Evolutionary conservation across 1,140 invertebrate species (phyloP).

Genomic region (Parasteatoda tepidariorum): DNA sequence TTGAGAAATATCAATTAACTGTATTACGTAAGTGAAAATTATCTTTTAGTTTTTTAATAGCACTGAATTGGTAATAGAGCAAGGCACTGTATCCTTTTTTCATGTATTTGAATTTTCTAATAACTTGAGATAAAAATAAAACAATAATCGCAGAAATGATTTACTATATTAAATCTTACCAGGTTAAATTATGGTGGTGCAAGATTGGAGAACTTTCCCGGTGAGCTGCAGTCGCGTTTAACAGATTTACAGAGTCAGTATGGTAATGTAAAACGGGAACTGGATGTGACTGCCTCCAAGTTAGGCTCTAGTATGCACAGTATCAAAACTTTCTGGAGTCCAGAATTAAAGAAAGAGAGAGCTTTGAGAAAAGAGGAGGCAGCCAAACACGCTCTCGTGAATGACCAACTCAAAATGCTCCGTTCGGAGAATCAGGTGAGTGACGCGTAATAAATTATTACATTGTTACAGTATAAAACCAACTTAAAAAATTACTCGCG

Average conservation of each 20-base stretch:
- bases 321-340: conserved; percentile 99
- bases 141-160: too few relatives aligned
- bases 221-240: conserved; percentile 94
- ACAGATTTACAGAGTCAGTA: conserved; percentile 94
- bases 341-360: conserved; percentile 97
- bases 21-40: too few relatives aligned
- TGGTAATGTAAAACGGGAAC: conserved; percentile 93
- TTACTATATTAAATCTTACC: too few relatives aligned
- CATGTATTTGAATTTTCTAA: too few relatives aligned
- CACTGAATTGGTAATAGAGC: too few relatives aligned
- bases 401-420: conserved; percentile 95
- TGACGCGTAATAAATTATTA: background rate
- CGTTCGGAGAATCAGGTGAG: conserved; percentile 97
- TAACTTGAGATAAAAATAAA: too few relatives aligned
- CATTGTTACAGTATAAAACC: background rate
- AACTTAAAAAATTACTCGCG: background rate
- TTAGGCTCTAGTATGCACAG: conserved; percentile 98
- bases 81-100: too few relatives aligned
- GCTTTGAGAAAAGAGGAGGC: conserved; percentile 97
- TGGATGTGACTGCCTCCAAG: conserved; percentile 97
- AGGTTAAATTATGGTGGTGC: conserved; percentile 35
- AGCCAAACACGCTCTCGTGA: conserved; percentile 95
- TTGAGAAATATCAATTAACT: too few relatives aligned
- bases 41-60: too few relatives aligned
- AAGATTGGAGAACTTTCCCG: conserved; percentile 71